Evolutionary conservation across 2,113 vertebrate genomes (phyloP).

Genomic region (Nanorana parkeri): DNA sequence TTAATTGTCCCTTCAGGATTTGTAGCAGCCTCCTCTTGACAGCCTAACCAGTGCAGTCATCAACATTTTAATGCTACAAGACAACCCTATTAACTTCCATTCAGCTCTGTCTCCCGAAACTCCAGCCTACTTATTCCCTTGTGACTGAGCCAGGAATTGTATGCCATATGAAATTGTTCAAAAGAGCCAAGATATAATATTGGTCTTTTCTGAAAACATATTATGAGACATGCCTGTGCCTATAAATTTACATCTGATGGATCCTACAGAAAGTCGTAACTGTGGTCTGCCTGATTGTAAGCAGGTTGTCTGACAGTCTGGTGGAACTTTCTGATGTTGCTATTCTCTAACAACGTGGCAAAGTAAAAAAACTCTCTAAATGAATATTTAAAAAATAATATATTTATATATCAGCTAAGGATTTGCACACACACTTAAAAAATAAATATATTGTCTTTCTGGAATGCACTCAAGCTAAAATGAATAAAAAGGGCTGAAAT

Average conservation of each 20-base stretch:
- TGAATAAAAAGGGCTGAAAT: no score
- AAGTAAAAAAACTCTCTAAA: no score
- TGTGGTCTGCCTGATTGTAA: slow-evolving; percentile 14
- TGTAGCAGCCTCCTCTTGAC: slow-evolving; percentile 32
- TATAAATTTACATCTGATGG: slow-evolving; percentile 43
- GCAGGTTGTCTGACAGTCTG: slow-evolving; percentile 21
- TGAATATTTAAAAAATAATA: no score
- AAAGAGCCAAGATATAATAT: slow-evolving; percentile 34
- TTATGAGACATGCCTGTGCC: slow-evolving; percentile 41
- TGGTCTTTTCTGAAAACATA: slow-evolving; percentile 22
- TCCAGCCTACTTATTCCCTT: slow-evolving; percentile 37
- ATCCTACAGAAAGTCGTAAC: slow-evolving; percentile 21
- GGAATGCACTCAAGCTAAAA: no score
- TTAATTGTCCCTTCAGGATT: slow-evolving; percentile 53
- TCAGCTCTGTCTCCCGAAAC: slow-evolving; percentile 33
- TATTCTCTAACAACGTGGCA: no score
- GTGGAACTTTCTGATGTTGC: slow-evolving; percentile 20
- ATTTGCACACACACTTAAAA: no score
- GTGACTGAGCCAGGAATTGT: slow-evolving; percentile 8
- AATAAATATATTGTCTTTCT: no score
- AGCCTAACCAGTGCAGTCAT: slow-evolving; percentile 51
- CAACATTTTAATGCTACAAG: slow-evolving; percentile 57
- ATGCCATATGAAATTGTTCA: slow-evolving; percentile 27
- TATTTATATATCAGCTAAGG: no score
- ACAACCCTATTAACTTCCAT: slow-evolving; percentile 56